phyloP scores from a whole-genome alignment of 2,888 invertebrate species.

The Bellardia bayeri region DNA sequence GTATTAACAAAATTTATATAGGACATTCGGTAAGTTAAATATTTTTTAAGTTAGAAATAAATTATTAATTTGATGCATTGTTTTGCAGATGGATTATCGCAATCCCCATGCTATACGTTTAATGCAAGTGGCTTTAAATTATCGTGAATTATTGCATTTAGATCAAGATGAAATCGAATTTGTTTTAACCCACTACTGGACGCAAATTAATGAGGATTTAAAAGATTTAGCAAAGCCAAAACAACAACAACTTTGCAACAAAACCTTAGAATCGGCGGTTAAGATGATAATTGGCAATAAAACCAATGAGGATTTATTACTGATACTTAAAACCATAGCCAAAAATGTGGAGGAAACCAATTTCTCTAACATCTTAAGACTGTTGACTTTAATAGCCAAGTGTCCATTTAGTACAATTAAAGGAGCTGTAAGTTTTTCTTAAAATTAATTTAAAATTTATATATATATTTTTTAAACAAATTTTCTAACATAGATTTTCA shows the following conservation, averaged over 20 bases:
- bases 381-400: constrained; percentile 80
- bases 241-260: constrained; percentile 58
- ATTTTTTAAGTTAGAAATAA: not conserved
- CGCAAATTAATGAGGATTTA: constrained; percentile 79
- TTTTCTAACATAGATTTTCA: constrained; percentile 80
- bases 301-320: constrained; percentile 81
- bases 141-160: constrained; percentile 79
- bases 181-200: constrained; percentile 82
- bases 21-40: constrained; percentile 80
- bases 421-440: constrained; percentile 79
- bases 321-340: constrained; percentile 77
- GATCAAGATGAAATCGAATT: constrained; percentile 82
- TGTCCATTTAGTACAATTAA: constrained; percentile 81
- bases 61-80: not conserved
- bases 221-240: constrained; percentile 35
- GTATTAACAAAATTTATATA: constrained; percentile 82
- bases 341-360: constrained; percentile 71
- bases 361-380: constrained; percentile 76
- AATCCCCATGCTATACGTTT: constrained; percentile 80
- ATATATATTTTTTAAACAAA: not conserved
- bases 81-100: constrained; percentile 79
- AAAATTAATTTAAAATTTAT: not conserved
- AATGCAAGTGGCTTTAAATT: constrained; percentile 78
- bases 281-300: constrained; percentile 81
- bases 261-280: constrained; percentile 78